Conservation (phyloP, 2,797 vertebrate species). For the Peromyscus melanophrys region DNA sequence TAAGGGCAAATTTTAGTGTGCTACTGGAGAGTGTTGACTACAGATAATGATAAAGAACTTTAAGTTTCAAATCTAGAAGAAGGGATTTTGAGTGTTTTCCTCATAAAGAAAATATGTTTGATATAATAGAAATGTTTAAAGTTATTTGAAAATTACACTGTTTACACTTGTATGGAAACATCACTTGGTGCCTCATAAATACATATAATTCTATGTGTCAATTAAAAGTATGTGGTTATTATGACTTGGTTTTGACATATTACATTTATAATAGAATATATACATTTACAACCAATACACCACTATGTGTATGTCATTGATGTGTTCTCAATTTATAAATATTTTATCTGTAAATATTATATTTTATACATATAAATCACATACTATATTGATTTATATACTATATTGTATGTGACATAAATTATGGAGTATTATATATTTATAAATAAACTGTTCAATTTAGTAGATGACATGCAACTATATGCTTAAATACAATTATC, state of each 20-base stretch:
- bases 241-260: constrained; percentile 63
- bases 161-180: not conserved
- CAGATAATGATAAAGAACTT: not conserved
- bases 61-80: not conserved
- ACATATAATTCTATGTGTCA: not conserved
- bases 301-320: not conserved
- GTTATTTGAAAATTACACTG: not conserved
- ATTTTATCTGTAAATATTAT: not conserved
- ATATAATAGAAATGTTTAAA: not conserved
- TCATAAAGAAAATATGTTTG: not conserved
- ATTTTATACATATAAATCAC: not conserved
- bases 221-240: not conserved
- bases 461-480: not conserved
- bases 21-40: not conserved
- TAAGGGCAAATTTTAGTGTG: not conserved
- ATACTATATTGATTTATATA: not conserved
- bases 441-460: not conserved
- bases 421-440: not conserved
- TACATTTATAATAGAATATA: not conserved
- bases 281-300: not conserved
- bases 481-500: not conserved
- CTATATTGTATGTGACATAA: not conserved
- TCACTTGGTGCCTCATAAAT: not conserved
- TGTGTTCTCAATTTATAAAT: constrained; percentile 14
- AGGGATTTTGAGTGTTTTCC: not conserved